Evolutionary conservation across 2,797 vertebrate species (phyloP).

Genomic region (Notamacropus eugenii): DNA sequence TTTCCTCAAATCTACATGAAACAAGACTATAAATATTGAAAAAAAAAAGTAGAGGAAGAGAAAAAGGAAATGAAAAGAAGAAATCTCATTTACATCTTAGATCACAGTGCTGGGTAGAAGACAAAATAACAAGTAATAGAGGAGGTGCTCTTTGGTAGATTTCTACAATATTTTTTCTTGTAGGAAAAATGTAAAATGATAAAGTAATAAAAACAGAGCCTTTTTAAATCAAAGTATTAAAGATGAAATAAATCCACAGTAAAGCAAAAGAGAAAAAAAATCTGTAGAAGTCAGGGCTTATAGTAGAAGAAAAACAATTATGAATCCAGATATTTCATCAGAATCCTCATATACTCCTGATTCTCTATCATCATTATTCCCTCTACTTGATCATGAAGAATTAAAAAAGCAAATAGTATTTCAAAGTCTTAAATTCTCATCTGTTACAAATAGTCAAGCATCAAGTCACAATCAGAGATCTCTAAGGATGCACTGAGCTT

Average conservation of each 20-base stretch:
- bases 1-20: not conserved
- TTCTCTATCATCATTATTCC: not conserved
- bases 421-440: not conserved
- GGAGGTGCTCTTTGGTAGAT: too few relatives aligned
- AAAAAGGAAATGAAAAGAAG: not conserved
- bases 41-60: too few relatives aligned
- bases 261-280: constrained; percentile 3
- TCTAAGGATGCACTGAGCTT: too few relatives aligned
- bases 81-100: constrained; percentile 12
- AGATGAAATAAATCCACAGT: not conserved
- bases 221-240: not conserved
- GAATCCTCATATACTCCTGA: not conserved
- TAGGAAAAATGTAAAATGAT: constrained; percentile 26
- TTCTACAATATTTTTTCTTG: not conserved
- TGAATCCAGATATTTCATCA: constrained; percentile 2
- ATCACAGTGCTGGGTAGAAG: not conserved
- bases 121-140: not conserved
- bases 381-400: not conserved
- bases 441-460: too few relatives aligned
- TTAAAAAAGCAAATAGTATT: not conserved
- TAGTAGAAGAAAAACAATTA: not conserved
- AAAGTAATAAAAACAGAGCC: not conserved
- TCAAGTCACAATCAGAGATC: too few relatives aligned
- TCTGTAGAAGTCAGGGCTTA: not conserved
- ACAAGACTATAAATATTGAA: not conserved